Evolutionary conservation across 2,888 invertebrate species (phyloP).

Genomic region (Antheraea yamamai): DNA sequence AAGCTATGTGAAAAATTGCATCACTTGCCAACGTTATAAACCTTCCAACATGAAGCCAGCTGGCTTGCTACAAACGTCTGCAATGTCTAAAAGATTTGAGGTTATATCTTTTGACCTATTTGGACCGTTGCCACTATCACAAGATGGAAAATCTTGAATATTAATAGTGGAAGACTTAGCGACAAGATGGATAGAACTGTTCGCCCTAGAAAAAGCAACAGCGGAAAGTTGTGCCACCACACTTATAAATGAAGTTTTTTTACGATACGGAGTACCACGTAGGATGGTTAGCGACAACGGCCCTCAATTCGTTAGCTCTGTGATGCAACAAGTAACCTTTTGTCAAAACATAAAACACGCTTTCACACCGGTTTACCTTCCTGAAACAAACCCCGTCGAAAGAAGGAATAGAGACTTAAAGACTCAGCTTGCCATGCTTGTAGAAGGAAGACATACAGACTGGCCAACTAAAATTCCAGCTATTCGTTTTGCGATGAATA

Average conservation of each 20-base stretch:
- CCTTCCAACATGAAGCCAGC: conserved; percentile 19
- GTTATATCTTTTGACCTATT: conserved; percentile 45
- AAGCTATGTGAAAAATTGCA: conserved; percentile 37
- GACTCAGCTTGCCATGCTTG: too few relatives aligned
- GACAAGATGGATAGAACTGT: conserved; percentile 37
- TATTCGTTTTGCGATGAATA: too few relatives aligned
- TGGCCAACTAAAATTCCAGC: too few relatives aligned
- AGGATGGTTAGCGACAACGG: conserved; percentile 30
- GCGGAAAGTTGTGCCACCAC: conserved; percentile 39
- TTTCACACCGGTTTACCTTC: too few relatives aligned
- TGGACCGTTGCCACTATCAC: conserved; percentile 30
- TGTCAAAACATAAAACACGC: too few relatives aligned
- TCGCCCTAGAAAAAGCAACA: conserved; percentile 33
- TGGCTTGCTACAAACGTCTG: conserved; percentile 23
- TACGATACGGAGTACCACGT: conserved; percentile 47
- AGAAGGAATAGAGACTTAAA: too few relatives aligned
- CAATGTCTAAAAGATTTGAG: conserved; percentile 33
- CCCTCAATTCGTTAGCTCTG: too few relatives aligned
- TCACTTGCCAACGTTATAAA: conserved; percentile 38
- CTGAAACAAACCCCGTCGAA: too few relatives aligned
- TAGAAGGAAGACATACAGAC: too few relatives aligned
- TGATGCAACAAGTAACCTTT: too few relatives aligned
- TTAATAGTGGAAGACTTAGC: conserved; percentile 35
- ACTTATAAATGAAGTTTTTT: conserved; percentile 46
- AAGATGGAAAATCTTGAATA: conserved; percentile 28